Evolutionary conservation across 2,888 invertebrate species (phyloP).

Genomic region (Cyclophora albipunctata): DNA sequence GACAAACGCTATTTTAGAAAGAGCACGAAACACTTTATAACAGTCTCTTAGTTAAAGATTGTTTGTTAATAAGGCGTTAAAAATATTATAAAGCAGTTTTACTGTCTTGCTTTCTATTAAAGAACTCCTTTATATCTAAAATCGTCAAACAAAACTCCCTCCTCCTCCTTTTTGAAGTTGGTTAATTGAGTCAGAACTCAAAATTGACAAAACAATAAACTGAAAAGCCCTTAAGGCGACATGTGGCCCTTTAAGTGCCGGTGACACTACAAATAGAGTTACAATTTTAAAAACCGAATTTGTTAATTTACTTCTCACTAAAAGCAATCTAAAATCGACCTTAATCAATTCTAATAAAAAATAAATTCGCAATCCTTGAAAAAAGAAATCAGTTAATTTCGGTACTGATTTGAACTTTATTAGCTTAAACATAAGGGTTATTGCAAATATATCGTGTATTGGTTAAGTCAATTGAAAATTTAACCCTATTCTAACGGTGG

Average conservation of each 20-base stretch:
- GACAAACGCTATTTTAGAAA: too few relatives aligned
- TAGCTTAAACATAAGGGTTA: conserved; percentile 1
- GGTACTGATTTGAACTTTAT: conserved; percentile 13
- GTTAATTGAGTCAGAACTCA: conserved; percentile 25
- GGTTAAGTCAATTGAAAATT: conserved; percentile 56
- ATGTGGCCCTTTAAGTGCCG: conserved; percentile 72
- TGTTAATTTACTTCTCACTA: conserved; percentile 38
- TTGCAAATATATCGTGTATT: conserved; percentile 12
- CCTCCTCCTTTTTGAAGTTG: too few relatives aligned
- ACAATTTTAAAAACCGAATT: conserved; percentile 60
- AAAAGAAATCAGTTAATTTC: conserved; percentile 27
- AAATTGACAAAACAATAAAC: conserved; percentile 47
- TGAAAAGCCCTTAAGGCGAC: conserved; percentile 66
- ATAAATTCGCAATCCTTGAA: too few relatives aligned
- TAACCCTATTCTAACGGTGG: conserved; percentile 70
- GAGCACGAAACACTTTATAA: too few relatives aligned
- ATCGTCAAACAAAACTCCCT: too few relatives aligned
- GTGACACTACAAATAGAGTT: conserved; percentile 72
- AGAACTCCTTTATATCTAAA: too few relatives aligned
- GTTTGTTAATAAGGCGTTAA: too few relatives aligned
- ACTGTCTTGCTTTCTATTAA: too few relatives aligned
- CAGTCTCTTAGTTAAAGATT: too few relatives aligned
- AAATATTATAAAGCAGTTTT: too few relatives aligned
- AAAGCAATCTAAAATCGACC: too few relatives aligned
- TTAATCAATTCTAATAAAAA: too few relatives aligned